Conservation (phyloP, 2,888 invertebrate species). For the Matsumyia berberina region DNA sequence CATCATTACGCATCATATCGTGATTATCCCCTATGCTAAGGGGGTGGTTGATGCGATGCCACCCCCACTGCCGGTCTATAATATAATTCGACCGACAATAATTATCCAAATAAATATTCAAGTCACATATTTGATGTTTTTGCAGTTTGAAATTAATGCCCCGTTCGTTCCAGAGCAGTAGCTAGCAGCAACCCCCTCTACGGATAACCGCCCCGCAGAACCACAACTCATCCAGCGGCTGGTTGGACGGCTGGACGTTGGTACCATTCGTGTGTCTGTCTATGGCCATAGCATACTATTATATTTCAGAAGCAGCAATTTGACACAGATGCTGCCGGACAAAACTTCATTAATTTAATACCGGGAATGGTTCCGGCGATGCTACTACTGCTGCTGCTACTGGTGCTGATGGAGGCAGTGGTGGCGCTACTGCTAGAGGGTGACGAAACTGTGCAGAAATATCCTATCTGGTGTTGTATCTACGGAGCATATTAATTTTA, state of each 20-base stretch:
- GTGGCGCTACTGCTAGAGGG: constrained; percentile 24
- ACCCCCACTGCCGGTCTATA: constrained; percentile 20
- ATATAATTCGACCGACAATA: constrained; percentile 69
- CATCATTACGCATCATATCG: constrained; percentile 64
- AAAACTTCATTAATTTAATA: constrained; percentile 77
- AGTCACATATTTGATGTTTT: constrained; percentile 77
- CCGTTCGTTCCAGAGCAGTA: constrained; percentile 24
- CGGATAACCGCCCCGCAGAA: constrained; percentile 35
- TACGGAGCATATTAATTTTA: constrained; percentile 69
- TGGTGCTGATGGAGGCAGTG: constrained; percentile 10
- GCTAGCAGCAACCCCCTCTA: neutral
- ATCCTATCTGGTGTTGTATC: constrained; percentile 61
- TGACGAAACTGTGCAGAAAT: constrained; percentile 45
- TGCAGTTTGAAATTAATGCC: constrained; percentile 76
- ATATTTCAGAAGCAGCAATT: constrained; percentile 67
- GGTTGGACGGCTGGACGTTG: constrained; percentile 58
- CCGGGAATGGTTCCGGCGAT: constrained; percentile 70
- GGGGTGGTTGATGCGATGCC: neutral
- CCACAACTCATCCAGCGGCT: constrained; percentile 52
- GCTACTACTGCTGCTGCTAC: constrained; percentile 17
- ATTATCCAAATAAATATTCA: constrained; percentile 75
- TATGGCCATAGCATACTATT: constrained; percentile 35
- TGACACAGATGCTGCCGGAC: constrained; percentile 75
- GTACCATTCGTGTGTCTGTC: constrained; percentile 45
- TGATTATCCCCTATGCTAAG: constrained; percentile 32